Percentiles rank a stretch among this genome's conserved stretches.
These are phyloP conservation scores for Sylvilagus floridanus DNA, from an alignment of 2,797 vertebrate genomes.

Conservation along the genomic window DNA sequence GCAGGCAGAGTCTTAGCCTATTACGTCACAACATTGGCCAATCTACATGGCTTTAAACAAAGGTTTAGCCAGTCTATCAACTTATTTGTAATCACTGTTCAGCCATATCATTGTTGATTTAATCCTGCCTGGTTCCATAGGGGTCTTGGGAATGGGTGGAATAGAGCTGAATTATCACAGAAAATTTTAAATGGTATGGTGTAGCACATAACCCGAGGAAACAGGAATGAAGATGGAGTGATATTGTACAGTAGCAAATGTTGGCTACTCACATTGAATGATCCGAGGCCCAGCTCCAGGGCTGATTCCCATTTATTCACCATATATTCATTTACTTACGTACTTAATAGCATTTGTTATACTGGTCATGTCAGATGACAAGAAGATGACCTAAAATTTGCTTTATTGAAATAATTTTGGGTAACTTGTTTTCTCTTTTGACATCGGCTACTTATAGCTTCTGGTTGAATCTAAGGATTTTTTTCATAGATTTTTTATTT, in stretches of 20 bases:
- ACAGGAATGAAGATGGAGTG: not conserved
- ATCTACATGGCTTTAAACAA: not conserved
- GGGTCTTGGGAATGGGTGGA: not conserved
- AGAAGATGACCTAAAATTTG: not conserved
- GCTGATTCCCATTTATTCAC: not conserved
- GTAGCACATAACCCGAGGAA: not conserved
- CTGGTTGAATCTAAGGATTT: not conserved
- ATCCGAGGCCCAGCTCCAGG: not conserved
- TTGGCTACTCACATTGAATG: not conserved
- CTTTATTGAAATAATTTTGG: not conserved
- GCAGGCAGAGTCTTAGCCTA: too few species aligned
- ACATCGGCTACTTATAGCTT: not conserved
- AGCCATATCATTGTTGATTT: not conserved
- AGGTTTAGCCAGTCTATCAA: not conserved
- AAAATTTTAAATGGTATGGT: not conserved
- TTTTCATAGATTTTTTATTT: slow-evolving; percentile 13
- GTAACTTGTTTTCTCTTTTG: not conserved
- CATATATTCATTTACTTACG: not conserved
- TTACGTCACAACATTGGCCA: too few species aligned
- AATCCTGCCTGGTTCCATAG: not conserved
- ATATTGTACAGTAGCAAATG: not conserved
- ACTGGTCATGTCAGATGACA: not conserved
- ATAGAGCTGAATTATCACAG: not conserved
- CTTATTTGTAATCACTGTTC: not conserved
- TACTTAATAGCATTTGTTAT: not conserved